Evolutionary conservation across 2,797 vertebrate species (phyloP).

Genomic region (Brachyalestes nurse): DNA sequence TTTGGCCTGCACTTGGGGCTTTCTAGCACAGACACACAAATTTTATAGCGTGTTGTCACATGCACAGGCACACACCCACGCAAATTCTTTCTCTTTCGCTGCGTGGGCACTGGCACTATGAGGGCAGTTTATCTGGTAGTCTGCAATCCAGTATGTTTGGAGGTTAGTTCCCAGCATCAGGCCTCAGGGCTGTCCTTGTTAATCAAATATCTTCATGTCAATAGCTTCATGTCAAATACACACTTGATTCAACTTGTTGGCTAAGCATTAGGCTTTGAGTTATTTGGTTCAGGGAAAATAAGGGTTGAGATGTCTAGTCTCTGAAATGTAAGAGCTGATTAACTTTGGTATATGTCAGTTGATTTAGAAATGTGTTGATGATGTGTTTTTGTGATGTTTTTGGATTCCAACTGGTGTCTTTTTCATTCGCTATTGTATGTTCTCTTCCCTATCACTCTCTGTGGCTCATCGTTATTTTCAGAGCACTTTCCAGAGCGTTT

Average conservation of each 20-base stretch:
- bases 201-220: neutral
- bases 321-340: neutral
- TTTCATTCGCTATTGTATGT: too few relatives aligned
- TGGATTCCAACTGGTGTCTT: too few relatives aligned
- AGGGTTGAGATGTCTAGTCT: neutral
- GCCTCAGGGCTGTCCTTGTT: neutral
- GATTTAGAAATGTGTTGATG: neutral
- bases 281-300: too few relatives aligned
- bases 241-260: conserved; percentile 4
- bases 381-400: neutral
- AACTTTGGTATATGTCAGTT: neutral
- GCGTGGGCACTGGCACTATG: neutral
- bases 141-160: neutral
- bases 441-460: too few relatives aligned
- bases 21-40: neutral
- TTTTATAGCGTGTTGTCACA: neutral
- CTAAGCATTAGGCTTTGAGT: neutral
- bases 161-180: neutral
- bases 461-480: too few relatives aligned
- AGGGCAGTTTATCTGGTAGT: neutral
- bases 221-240: neutral
- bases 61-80: neutral
- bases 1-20: neutral
- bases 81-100: conserved; percentile 9
- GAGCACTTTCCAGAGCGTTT: too few relatives aligned